phyloP scores from a whole-genome alignment of 2,888 invertebrate species.

The Athalia rosae region DNA sequence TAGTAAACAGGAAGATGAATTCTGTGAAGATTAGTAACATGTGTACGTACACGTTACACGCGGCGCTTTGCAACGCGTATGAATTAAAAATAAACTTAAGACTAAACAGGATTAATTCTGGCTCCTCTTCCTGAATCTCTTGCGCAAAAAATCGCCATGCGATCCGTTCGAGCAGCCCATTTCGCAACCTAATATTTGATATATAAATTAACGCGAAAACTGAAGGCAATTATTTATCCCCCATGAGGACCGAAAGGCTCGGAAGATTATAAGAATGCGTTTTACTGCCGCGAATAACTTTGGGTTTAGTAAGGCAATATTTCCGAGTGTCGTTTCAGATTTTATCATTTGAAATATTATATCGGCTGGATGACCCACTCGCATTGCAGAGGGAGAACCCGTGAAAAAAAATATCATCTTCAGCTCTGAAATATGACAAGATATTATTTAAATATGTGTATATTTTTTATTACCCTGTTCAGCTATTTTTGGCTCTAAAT shows the following conservation, averaged over 20 bases:
- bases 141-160: too few species aligned
- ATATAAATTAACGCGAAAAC: too few species aligned
- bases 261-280: too few species aligned
- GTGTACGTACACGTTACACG: not conserved
- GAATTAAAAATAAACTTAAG: not conserved
- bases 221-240: too few species aligned
- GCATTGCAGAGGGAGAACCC: not conserved
- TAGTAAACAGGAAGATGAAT: constrained; percentile 36
- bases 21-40: constrained; percentile 9
- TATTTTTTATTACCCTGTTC: constrained; percentile 1
- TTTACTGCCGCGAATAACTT: constrained; percentile 13
- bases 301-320: constrained; percentile 21
- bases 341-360: constrained; percentile 28
- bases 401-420: constrained; percentile 24
- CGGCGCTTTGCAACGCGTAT: not conserved
- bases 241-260: too few species aligned
- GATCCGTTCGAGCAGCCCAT: too few species aligned
- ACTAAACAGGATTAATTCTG: not conserved
- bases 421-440: constrained; percentile 17
- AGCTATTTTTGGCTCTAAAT: constrained; percentile 14
- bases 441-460: not conserved
- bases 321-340: not conserved
- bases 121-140: not conserved
- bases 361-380: constrained; percentile 7
- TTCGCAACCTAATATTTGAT: too few species aligned